Percentiles rank a stretch among this genome's conserved stretches.
These are phyloP conservation scores for Catostomus latipinnis DNA, from an alignment of 2,797 vertebrate genomes.

Conservation along the genomic window DNA sequence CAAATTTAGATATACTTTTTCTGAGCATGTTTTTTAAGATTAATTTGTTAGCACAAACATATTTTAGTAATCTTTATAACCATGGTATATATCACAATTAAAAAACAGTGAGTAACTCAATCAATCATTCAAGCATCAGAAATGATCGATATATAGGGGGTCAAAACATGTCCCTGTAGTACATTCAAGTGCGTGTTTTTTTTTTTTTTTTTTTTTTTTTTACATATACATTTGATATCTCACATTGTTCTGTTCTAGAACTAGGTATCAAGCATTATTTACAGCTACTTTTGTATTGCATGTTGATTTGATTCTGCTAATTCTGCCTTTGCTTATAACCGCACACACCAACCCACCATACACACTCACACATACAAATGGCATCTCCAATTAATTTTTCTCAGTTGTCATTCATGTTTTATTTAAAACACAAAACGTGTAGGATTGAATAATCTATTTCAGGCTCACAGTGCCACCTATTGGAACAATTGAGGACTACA, in stretches of 20 bases:
- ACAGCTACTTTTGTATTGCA: no score
- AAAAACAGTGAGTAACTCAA: no score
- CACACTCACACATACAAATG: slow-evolving; percentile 24
- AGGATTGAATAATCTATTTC: neutral
- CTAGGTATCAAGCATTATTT: slow-evolving; percentile 21
- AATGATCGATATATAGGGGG: no score
- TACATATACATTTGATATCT: no score
- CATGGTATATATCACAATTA: no score
- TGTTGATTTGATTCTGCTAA: neutral
- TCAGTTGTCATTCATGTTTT: neutral
- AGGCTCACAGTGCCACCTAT: slow-evolving; percentile 25
- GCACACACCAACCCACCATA: slow-evolving; percentile 10
- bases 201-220: no score
- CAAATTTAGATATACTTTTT: neutral
- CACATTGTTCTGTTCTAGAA: slow-evolving; percentile 17
- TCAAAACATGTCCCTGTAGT: no score
- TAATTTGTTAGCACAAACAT: slow-evolving; percentile 6
- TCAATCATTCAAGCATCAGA: no score
- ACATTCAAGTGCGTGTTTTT: no score
- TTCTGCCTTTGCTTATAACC: slow-evolving; percentile 28
- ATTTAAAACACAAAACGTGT: neutral
- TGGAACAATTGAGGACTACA: slow-evolving; percentile 27
- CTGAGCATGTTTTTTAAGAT: neutral
- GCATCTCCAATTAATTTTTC: neutral
- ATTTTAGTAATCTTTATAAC: no score